Percentiles rank a stretch among this genome's conserved stretches.
These are phyloP conservation scores for Rhizoglyphus robini DNA, from an alignment of 1,140 invertebrate genomes.

Conservation along the genomic window DNA sequence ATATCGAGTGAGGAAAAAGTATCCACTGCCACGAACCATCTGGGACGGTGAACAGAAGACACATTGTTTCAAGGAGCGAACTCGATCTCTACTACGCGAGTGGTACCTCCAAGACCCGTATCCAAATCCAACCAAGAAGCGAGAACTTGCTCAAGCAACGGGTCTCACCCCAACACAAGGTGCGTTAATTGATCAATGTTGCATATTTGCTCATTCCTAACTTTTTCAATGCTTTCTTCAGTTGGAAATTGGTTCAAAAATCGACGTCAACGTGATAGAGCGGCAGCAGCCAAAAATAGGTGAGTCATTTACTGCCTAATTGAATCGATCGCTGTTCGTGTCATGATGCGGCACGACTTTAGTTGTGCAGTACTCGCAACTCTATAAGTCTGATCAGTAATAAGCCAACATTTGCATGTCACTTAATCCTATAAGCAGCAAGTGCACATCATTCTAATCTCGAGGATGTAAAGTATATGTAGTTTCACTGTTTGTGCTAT, in stretches of 20 bases:
- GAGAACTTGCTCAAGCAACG: conserved; percentile 90
- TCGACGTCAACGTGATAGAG: conserved; percentile 87
- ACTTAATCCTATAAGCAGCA: no score
- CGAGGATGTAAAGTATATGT: no score
- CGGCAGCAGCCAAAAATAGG: conserved; percentile 97
- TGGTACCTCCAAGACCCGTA: conserved; percentile 99
- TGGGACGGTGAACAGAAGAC: conserved; percentile 99
- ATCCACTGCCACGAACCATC: conserved; percentile 90
- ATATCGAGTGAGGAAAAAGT: conserved; percentile 97
- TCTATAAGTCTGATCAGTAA: no score
- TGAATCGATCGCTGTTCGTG: no score
- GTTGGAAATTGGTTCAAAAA: conserved; percentile 99
- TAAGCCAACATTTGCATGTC: no score
- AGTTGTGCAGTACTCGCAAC: no score
- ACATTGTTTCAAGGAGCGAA: conserved; percentile 99
- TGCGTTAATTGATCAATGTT: neutral
- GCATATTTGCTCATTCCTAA: neutral
- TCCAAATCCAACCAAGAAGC: conserved; percentile 96
- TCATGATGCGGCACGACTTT: no score
- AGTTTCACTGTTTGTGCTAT: no score
- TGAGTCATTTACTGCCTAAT: conserved; percentile 41
- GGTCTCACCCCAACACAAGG: conserved; percentile 89
- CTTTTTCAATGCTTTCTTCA: neutral
- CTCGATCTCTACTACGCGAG: conserved; percentile 79
- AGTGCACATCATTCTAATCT: no score